phyloP scores from a whole-genome alignment of 2,113 vertebrate species.

The Lasiurus cinereus region DNA sequence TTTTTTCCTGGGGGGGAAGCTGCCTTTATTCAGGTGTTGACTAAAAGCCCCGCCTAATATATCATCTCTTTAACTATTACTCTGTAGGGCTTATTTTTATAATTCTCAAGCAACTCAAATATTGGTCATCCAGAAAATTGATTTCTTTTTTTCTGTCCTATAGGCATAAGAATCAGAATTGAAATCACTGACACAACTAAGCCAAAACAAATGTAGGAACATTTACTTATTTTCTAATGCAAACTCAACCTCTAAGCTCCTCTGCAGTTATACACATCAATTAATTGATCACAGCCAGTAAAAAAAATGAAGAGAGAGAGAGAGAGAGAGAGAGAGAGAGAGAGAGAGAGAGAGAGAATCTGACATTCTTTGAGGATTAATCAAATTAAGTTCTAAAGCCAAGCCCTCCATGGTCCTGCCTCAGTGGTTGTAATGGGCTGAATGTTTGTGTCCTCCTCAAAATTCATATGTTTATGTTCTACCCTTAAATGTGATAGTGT shows the following conservation, averaged over 20 bases:
- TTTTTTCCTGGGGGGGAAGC: not conserved
- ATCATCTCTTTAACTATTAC: constrained; percentile 50
- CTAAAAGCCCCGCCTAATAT: constrained; percentile 13
- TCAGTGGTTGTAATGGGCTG: not conserved
- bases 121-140: constrained; percentile 68
- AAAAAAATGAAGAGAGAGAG: not conserved
- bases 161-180: constrained; percentile 29
- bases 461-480: not conserved
- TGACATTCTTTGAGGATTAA: not conserved
- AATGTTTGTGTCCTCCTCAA: not conserved
- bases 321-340: not conserved
- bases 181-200: constrained; percentile 56
- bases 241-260: not conserved
- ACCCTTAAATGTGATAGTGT: not conserved
- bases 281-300: constrained; percentile 16
- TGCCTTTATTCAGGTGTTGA: constrained; percentile 59
- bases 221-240: not conserved
- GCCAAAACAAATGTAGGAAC: constrained; percentile 29
- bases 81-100: constrained; percentile 61
- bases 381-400: not conserved
- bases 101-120: constrained; percentile 57
- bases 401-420: not conserved
- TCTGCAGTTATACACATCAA: not conserved
- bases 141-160: constrained; percentile 58
- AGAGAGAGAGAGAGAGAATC: not conserved